Evolutionary conservation across 2,888 invertebrate genomes (phyloP).

Genomic region (Macrosoma leucophasiata): DNA sequence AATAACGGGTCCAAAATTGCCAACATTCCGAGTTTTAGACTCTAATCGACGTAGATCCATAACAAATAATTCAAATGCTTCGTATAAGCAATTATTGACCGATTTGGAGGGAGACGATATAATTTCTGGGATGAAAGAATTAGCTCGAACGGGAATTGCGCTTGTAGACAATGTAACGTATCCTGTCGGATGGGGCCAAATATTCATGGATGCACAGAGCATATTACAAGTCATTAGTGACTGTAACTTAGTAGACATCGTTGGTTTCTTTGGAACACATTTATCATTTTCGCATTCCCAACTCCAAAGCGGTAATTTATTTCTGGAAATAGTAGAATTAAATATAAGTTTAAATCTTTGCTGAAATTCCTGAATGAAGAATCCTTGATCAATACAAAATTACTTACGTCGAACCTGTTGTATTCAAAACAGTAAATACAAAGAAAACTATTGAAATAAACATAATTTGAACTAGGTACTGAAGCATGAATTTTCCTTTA

Average conservation of each 20-base stretch:
- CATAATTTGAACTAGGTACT: no score
- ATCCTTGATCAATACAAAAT: no score
- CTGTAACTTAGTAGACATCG: conserved; percentile 49
- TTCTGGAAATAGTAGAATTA: conserved; percentile 54
- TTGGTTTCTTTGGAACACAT: conserved; percentile 74
- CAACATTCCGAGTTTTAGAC: conserved; percentile 39
- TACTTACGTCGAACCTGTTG: no score
- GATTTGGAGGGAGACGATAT: conserved; percentile 40
- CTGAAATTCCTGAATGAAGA: no score
- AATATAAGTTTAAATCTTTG: no score
- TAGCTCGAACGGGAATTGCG: conserved; percentile 75
- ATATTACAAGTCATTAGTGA: conserved; percentile 83
- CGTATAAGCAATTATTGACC: conserved; percentile 47
- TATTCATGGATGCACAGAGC: conserved; percentile 80
- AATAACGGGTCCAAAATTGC: conserved; percentile 54
- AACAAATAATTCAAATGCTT: conserved; percentile 64
- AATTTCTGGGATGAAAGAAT: conserved; percentile 65
- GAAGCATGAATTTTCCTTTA: no score
- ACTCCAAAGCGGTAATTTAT: conserved; percentile 78
- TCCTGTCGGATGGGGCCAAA: conserved; percentile 87
- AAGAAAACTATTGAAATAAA: no score
- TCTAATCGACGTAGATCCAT: conserved; percentile 61
- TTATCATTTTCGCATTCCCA: conserved; percentile 81
- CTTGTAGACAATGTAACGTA: conserved; percentile 77
- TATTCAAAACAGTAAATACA: no score